Evolutionary conservation across 2,888 invertebrate species (phyloP).

Genomic region (Megaustenia siamemsis): DNA sequence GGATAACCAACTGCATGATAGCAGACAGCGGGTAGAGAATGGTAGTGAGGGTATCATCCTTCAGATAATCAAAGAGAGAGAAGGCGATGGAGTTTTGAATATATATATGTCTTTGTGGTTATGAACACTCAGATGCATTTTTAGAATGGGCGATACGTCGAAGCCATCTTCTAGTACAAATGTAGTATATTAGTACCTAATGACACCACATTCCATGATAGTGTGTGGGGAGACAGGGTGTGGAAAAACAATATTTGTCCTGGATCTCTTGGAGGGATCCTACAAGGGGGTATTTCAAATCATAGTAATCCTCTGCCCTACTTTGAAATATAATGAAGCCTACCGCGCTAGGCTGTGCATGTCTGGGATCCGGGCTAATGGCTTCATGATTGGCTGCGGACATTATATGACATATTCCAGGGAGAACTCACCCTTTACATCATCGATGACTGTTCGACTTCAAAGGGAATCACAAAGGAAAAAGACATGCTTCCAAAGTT

Average conservation of each 20-base stretch:
- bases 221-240: slow-evolving; percentile 3
- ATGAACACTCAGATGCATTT: slow-evolving; percentile 4
- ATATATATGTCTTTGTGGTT: background rate
- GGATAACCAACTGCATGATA: background rate
- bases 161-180: background rate
- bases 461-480: background rate
- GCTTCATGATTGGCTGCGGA: background rate
- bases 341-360: background rate
- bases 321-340: background rate
- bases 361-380: background rate
- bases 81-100: background rate
- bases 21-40: slow-evolving; percentile 8
- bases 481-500: background rate
- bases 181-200: background rate
- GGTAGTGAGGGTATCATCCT: slow-evolving; percentile 10
- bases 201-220: background rate
- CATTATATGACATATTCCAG: background rate
- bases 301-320: background rate
- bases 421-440: background rate
- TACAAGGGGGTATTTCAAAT: background rate
- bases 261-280: background rate
- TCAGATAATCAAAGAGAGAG: slow-evolving; percentile 13
- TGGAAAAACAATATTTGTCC: no score
- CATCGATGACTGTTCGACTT: background rate
- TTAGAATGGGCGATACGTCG: slow-evolving; percentile 6